Percentiles rank a stretch among this genome's conserved stretches.
These are phyloP conservation scores for Calephelis perditalis DNA, from an alignment of 2,888 invertebrate species.

Conservation along the genomic window DNA sequence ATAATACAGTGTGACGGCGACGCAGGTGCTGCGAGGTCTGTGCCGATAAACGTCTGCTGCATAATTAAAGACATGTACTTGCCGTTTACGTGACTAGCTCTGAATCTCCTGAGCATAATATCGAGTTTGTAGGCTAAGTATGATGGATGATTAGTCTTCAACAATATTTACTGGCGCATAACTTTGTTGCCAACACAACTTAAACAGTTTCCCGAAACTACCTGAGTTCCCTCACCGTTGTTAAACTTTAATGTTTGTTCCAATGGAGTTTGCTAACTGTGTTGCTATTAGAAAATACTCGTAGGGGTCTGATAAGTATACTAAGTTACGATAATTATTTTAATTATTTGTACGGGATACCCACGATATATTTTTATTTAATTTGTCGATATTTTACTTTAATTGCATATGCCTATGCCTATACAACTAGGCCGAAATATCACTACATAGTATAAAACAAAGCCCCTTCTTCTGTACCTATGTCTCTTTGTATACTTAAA, in stretches of 20 bases:
- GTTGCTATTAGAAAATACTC: too few relatives aligned
- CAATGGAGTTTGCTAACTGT: too few relatives aligned
- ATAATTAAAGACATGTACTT: slow-evolving; percentile 68
- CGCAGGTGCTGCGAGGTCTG: slow-evolving; percentile 55
- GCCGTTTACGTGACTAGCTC: slow-evolving; percentile 45
- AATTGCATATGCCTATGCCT: too few relatives aligned
- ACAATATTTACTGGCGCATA: slow-evolving; percentile 15
- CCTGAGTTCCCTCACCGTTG: slow-evolving; percentile 1
- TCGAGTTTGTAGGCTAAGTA: slow-evolving; percentile 40
- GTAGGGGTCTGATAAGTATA: too few relatives aligned
- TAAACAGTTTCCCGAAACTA: slow-evolving; percentile 1
- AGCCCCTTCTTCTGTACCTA: too few relatives aligned
- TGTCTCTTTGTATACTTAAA: too few relatives aligned
- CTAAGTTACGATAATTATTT: too few relatives aligned
- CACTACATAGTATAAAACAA: too few relatives aligned
- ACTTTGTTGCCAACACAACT: slow-evolving; percentile 4
- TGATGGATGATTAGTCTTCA: slow-evolving; percentile 41
- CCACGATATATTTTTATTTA: too few relatives aligned
- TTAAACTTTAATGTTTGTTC: slow-evolving; percentile 7
- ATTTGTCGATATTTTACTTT: too few relatives aligned
- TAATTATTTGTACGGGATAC: too few relatives aligned
- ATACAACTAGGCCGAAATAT: too few relatives aligned
- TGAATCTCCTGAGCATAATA: slow-evolving; percentile 41
- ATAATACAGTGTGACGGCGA: slow-evolving; percentile 69
- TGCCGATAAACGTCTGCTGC: slow-evolving; percentile 66